A percentile compares a stretch with the other conserved stretches of the same genome.
phyloP scores from a whole-genome alignment of 2,113 vertebrate species.

The Ancistrus triradiatus region DNA sequence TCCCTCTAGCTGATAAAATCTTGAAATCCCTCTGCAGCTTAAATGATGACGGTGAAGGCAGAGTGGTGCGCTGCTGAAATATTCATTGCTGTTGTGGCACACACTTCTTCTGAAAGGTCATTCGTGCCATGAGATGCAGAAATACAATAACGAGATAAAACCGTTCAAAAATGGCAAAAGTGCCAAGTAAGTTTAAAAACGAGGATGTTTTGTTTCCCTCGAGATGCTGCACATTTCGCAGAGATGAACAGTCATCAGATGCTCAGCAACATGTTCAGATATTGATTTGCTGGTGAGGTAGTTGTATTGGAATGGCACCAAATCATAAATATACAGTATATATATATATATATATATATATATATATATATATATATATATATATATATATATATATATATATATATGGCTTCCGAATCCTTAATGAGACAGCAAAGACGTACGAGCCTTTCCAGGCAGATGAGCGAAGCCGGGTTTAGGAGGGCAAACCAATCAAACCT shows the following conservation, averaged over 20 bases:
- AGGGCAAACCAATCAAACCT: constrained; percentile 30
- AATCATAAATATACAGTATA: too few relatives aligned
- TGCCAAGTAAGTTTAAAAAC: constrained; percentile 25
- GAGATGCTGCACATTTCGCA: constrained; percentile 24
- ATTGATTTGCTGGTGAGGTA: constrained; percentile 35
- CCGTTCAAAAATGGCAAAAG: constrained; percentile 16
- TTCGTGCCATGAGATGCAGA: constrained; percentile 23
- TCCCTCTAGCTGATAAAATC: constrained; percentile 50
- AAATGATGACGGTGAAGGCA: constrained; percentile 37
- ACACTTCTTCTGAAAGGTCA: constrained; percentile 23
- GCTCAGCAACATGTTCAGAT: constrained; percentile 30
- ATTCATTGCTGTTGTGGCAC: constrained; percentile 35
- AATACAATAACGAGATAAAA: constrained; percentile 21
- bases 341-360: too few relatives aligned
- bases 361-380: too few relatives aligned
- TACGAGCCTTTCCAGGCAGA: constrained; percentile 26
- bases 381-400: too few relatives aligned
- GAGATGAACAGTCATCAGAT: constrained; percentile 16
- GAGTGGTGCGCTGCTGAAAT: constrained; percentile 34
- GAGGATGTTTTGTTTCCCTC: constrained; percentile 11
- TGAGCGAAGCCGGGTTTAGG: neutral
- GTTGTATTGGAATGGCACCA: too few relatives aligned
- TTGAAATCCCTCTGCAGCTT: constrained; percentile 39
- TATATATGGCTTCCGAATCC: constrained; percentile 18
- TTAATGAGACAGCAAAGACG: constrained; percentile 32